These are phyloP conservation scores for Babyrousa celebensis DNA, from an alignment of 2,797 vertebrate genomes.

Conservation along the genomic window DNA sequence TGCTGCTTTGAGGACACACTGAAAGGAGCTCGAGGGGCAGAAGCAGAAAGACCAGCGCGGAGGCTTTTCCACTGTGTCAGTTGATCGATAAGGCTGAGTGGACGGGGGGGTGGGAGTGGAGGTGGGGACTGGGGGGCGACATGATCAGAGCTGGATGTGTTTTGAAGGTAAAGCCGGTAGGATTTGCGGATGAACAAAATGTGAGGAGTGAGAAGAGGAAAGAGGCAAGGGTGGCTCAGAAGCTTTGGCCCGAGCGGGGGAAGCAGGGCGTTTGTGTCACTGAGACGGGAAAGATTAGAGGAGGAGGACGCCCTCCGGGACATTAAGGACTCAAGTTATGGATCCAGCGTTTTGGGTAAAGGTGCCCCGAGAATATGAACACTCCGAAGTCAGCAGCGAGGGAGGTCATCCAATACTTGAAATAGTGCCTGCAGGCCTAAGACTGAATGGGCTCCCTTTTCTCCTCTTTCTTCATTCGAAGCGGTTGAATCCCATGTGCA, in stretches of 20 bases:
- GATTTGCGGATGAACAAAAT: background rate
- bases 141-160: too few relatives aligned
- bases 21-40: rapidly evolving
- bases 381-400: background rate
- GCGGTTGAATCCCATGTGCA: background rate
- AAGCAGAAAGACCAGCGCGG: rapidly evolving
- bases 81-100: background rate
- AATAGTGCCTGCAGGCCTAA: rapidly evolving
- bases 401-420: background rate
- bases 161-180: background rate
- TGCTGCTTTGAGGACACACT: background rate
- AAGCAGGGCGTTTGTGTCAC: background rate
- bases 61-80: rapidly evolving
- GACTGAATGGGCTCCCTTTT: background rate
- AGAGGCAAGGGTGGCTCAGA: background rate
- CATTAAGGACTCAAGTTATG: background rate
- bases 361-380: rapidly evolving
- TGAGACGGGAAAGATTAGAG: background rate
- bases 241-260: background rate
- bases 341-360: background rate
- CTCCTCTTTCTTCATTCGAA: background rate
- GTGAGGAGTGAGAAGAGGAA: background rate
- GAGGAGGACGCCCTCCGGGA: rapidly evolving
- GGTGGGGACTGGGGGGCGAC: too few relatives aligned
- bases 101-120: too few relatives aligned